A percentile compares a stretch with the other conserved stretches of the same genome.
Conservation (phyloP, 2,797 vertebrate species). For the Cetoscarus ocellatus region DNA sequence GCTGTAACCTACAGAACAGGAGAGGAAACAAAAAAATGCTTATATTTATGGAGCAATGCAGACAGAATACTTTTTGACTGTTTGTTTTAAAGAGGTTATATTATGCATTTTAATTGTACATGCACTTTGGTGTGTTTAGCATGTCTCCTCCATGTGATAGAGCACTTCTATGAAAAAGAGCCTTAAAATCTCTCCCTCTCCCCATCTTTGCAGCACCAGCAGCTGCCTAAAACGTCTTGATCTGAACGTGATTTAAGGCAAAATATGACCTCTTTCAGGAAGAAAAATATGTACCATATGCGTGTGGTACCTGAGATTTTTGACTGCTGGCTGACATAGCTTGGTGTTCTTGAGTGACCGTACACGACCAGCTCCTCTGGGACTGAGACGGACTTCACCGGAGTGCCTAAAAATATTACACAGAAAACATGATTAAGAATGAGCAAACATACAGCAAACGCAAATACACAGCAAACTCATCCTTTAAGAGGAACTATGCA, state of each 20-base stretch:
- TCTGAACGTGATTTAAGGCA: no score
- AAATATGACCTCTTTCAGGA: no score
- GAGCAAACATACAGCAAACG: neutral
- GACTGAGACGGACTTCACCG: slow-evolving; percentile 87
- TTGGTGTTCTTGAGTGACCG: slow-evolving; percentile 94
- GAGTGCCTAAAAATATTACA: slow-evolving; percentile 71
- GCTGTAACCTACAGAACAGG: slow-evolving; percentile 88
- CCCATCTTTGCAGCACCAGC: no score
- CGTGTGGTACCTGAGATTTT: slow-evolving; percentile 91
- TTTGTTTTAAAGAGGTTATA: neutral
- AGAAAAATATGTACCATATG: neutral
- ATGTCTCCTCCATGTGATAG: no score
- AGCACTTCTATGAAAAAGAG: no score
- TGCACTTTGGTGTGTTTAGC: no score
- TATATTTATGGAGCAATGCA: neutral
- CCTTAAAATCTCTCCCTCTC: no score
- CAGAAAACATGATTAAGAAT: neutral
- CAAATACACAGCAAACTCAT: neutral
- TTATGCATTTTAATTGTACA: no score
- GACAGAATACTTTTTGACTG: no score
- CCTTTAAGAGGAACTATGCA: no score
- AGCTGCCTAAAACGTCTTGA: no score
- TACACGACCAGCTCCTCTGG: slow-evolving; percentile 89
- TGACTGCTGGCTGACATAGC: slow-evolving; percentile 90
- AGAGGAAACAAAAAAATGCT: neutral